These are phyloP conservation scores for Pomatorhinus ruficollis DNA, from an alignment of 2,113 vertebrate genomes.

Conservation along the genomic window DNA sequence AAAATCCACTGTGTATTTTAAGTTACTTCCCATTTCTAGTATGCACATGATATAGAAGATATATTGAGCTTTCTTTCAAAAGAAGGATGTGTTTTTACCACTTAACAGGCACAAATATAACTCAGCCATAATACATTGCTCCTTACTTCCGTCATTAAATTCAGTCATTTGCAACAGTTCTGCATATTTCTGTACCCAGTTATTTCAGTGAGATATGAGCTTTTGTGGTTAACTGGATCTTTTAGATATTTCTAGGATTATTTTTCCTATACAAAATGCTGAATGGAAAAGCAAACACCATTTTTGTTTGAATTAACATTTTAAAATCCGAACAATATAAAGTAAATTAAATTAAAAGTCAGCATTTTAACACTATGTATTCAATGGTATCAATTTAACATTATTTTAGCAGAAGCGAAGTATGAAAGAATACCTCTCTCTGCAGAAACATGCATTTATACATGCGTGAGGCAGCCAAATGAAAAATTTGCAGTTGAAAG, in stretches of 20 bases:
- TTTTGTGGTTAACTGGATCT: not conserved
- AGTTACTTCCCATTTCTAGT: not conserved
- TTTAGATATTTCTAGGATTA: not conserved
- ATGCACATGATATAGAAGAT: not conserved
- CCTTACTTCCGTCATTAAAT: not conserved
- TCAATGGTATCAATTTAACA: not conserved
- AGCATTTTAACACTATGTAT: not conserved
- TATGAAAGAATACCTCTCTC: not conserved
- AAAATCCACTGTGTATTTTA: not conserved
- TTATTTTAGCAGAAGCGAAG: not conserved
- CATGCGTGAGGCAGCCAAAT: not conserved
- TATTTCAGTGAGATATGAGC: not conserved
- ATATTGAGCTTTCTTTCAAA: not conserved
- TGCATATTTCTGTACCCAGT: not conserved
- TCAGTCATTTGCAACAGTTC: not conserved
- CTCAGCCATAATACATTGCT: not conserved
- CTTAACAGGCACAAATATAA: not conserved
- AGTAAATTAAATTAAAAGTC: not conserved
- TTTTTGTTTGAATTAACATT: not conserved
- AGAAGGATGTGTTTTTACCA: not conserved
- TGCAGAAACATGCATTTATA: not conserved
- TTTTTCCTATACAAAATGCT: not conserved
- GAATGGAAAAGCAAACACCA: not conserved
- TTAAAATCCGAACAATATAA: not conserved
- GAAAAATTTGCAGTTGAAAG: not conserved